phyloP scores from a whole-genome alignment of 2,888 invertebrate genomes.

The Orthosia gracilis region DNA sequence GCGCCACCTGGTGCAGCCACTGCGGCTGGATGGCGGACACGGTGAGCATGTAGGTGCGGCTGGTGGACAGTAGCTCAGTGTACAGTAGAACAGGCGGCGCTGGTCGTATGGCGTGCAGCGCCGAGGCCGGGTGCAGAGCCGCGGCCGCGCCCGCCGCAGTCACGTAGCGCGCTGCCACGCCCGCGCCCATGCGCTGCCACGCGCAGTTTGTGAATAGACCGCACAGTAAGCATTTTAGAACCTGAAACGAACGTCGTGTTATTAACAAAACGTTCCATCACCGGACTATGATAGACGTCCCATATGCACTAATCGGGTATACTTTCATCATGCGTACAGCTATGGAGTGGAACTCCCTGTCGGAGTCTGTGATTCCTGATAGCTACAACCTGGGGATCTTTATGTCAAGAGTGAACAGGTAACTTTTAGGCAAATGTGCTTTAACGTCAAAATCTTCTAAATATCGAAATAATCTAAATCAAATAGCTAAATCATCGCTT shows the following conservation, averaged over 20 bases:
- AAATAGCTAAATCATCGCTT: no score
- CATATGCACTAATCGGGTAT: no score
- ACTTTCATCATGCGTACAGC: no score
- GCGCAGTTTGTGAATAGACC: conserved; percentile 97
- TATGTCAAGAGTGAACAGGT: no score
- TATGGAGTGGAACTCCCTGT: no score
- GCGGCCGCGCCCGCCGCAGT: conserved; percentile 89
- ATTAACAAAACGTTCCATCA: no score
- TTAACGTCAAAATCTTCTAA: no score
- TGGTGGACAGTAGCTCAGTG: conserved; percentile 97
- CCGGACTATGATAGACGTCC: no score
- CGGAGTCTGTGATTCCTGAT: no score
- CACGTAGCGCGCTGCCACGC: conserved; percentile 86
- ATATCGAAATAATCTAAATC: no score
- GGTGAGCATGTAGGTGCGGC: conserved; percentile 95
- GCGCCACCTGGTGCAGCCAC: conserved; percentile 92
- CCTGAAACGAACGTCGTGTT: conserved; percentile 68
- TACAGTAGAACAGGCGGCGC: conserved; percentile 95
- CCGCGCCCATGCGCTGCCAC: conserved; percentile 92
- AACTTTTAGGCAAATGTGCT: no score
- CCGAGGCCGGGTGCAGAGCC: conserved; percentile 96
- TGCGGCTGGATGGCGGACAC: conserved; percentile 95
- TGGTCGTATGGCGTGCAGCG: conserved; percentile 91
- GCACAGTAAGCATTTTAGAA: conserved; percentile 94
- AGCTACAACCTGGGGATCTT: no score